Percentiles rank a stretch among this genome's conserved stretches.
phyloP scores from a whole-genome alignment of 2,113 vertebrate species.

The Nycticorax nycticorax region DNA sequence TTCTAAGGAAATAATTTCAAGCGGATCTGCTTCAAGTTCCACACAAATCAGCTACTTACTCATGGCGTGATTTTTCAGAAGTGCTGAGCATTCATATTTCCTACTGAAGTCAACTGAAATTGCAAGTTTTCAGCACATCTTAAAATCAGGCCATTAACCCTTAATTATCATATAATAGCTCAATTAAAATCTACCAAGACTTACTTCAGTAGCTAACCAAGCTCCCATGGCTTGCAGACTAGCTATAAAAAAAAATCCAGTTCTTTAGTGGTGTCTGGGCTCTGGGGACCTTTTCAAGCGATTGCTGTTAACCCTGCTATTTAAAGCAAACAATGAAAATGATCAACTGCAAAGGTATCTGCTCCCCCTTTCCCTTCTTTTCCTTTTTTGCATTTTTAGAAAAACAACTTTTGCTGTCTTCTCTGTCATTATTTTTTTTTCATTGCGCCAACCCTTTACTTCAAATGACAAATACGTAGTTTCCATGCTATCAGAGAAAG shows the following conservation, averaged over 20 bases:
- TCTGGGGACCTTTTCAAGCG: not conserved
- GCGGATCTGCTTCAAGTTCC: not conserved
- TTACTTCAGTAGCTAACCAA: slow-evolving; percentile 25
- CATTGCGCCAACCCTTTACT: not conserved
- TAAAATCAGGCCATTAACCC: slow-evolving; percentile 66
- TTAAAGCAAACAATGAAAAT: not conserved
- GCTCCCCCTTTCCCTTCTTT: not conserved
- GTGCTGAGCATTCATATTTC: slow-evolving; percentile 58
- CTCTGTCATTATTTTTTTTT: not conserved
- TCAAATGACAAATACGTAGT: not conserved
- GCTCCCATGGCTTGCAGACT: not conserved
- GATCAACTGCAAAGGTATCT: not conserved
- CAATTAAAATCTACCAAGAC: slow-evolving; percentile 59
- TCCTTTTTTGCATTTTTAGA: not conserved
- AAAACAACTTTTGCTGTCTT: not conserved
- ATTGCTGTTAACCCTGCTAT: not conserved
- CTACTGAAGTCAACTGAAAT: slow-evolving; percentile 15
- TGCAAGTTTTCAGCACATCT: slow-evolving; percentile 52
- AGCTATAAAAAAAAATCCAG: slow-evolving; percentile 10
- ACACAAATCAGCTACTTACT: not conserved
- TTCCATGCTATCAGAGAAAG: not conserved
- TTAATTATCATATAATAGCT: slow-evolving; percentile 61
- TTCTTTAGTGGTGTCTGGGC: not conserved
- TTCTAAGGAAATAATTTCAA: not conserved
- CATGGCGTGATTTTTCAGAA: not conserved